Base-by-base conservation (phyloP, 64 coral and sea anemone genomes). In the Trachythela sp. region DNA sequence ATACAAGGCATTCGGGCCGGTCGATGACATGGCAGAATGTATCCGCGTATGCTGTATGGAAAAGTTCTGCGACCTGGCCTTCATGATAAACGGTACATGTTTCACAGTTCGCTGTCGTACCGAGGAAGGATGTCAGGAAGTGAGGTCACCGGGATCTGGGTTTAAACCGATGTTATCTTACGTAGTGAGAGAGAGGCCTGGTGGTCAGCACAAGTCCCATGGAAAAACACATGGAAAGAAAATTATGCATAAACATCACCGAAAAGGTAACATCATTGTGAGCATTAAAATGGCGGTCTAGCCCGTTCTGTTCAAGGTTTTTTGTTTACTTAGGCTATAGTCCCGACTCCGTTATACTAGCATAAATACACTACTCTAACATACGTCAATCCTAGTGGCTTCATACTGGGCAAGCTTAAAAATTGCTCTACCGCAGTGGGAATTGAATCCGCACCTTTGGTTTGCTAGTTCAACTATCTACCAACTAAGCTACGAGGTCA, bases 1-100 rank as follows among this genome's bases (percentile, higher is more conserved):
- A 26, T 99, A 94, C 77, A 92, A 94, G 38, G 94, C 94, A 83
- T 91, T 99, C 6, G 96, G 96, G 31, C 89, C 83, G 22, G 93
- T 99, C 8, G 96, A 94, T 7, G 85, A 91, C 17, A 99, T 99
- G 96, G 91, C 92, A n/a, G 93, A 99, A 32, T 99, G 96, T 52
- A 99, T 99, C 18, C 93, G 94, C 60, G 54, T 99, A 56, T 92
- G 93, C 88, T 99, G 96, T 34, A 99, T 89, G 58, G 87, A 94
- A 7, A 38, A 59, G 38, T 89, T 91, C 22, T 90, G 90, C 18
- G 96, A 99, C 39, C 93, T 99, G 39, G 96, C 96, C 8, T 99
- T 99, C 34, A 99, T 99, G 96, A 86, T 99, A 27, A 93, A 93
- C 0, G 89, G 80, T 22, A 94, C 92, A 35, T 99, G 96, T 41